These are phyloP conservation scores for Engystomops pustulosus DNA, from an alignment of 2,113 vertebrate species.

Conservation along the genomic window DNA sequence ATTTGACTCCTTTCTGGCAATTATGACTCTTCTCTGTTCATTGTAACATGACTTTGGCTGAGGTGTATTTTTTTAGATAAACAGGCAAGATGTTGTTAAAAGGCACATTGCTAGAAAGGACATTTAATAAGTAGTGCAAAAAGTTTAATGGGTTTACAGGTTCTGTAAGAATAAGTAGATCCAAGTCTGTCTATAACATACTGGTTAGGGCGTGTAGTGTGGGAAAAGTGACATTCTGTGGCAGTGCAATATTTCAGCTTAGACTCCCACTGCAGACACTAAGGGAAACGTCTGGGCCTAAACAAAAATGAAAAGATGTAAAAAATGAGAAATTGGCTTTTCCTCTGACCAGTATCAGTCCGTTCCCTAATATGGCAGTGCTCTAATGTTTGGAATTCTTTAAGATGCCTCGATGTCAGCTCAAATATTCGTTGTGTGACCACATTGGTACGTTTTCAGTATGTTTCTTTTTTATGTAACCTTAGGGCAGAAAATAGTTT, in stretches of 20 bases:
- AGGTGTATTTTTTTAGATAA: no score
- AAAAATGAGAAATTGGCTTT: constrained; percentile 22
- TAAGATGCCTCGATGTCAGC: constrained; percentile 26
- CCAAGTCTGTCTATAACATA: neutral
- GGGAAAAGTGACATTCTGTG: constrained; percentile 5
- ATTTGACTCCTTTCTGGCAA: no score
- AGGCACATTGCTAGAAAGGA: no score
- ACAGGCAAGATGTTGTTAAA: no score
- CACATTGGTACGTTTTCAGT: neutral
- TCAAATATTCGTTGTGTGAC: neutral
- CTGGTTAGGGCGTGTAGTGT: neutral
- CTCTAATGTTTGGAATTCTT: constrained; percentile 41
- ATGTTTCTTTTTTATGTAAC: neutral
- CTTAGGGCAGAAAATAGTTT: neutral
- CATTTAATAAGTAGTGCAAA: no score
- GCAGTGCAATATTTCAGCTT: constrained; percentile 10
- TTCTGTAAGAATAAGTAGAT: no score
- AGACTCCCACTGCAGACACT: constrained; percentile 29
- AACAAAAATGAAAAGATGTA: constrained; percentile 30
- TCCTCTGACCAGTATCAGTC: constrained; percentile 2
- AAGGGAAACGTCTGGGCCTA: constrained; percentile 21
- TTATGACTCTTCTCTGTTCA: no score
- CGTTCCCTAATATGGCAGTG: constrained; percentile 55
- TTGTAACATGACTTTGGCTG: no score
- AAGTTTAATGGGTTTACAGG: no score